Evolutionary conservation across 2,113 vertebrate genomes (phyloP).

Genomic region (Lanius collurio): DNA sequence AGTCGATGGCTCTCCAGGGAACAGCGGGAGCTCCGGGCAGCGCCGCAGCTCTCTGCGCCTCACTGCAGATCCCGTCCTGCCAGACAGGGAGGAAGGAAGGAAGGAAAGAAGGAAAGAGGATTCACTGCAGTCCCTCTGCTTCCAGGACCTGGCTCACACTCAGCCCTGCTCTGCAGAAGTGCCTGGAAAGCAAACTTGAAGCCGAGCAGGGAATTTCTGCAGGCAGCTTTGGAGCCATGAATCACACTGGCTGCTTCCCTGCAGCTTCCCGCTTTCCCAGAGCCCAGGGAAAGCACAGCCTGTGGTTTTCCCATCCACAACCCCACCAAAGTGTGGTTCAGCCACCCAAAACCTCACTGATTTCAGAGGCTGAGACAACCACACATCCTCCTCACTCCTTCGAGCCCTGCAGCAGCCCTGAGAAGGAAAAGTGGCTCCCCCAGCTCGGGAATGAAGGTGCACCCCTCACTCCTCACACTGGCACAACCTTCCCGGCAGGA

Average conservation of each 20-base stretch:
- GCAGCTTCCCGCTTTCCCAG: not conserved
- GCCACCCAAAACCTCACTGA: not conserved
- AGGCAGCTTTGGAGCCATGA: not conserved
- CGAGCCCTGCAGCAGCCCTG: not conserved
- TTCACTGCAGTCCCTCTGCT: not conserved
- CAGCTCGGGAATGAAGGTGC: fast-evolving
- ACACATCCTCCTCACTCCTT: not conserved
- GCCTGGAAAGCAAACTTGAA: constrained; percentile 17
- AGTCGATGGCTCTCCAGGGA: not conserved
- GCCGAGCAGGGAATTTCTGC: not conserved
- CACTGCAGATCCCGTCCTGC: constrained; percentile 12
- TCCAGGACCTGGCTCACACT: not conserved
- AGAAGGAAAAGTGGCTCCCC: not conserved
- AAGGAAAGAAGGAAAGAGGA: not conserved
- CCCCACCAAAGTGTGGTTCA: not conserved
- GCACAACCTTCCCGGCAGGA: not conserved
- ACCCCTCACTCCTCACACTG: not conserved
- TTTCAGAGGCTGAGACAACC: not conserved
- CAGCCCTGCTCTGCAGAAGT: constrained; percentile 26
- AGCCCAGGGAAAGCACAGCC: not conserved
- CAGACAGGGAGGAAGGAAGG: not conserved
- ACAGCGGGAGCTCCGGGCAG: not conserved
- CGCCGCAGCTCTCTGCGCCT: not conserved
- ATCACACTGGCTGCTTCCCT: not conserved
- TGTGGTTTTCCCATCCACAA: not conserved